Evolutionary conservation across 2,888 invertebrate species (phyloP), one percentile per base, ranked within the genome.

Genomic region (Hydropsyche betteni): DNA sequence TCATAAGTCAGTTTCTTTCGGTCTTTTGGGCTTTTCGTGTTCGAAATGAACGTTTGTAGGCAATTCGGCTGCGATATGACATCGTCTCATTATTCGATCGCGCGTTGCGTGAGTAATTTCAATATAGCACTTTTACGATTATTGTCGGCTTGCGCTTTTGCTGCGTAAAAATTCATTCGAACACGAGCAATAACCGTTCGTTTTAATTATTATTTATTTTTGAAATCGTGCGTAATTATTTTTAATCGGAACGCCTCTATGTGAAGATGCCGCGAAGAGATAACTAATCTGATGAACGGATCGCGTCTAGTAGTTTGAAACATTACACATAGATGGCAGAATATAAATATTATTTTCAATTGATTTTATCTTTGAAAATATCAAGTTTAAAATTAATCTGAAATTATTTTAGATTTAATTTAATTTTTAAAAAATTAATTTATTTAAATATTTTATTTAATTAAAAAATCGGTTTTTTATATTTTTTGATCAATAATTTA

Each of bases 21-120:
- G 8, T 36, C 36, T 33, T 12, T 36, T 36, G 33, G 16, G 24
- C 44, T 44, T 44, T 44, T 44, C 61, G 61, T 24, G 64, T 33
- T 36, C 6, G 36, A 64, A 64, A 36, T 12, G n/a, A 10, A 34
- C 34, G 64, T 33, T 36, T 36, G 64, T 36, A 64, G n/a, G 34
- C 64, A 64, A 34, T 64, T 24, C 64, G n/a, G 58, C 16, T 14
- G 14, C 58, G 58, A 24, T 16, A 16, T 4, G 16, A 58, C 58
- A 8, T 58, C 44, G n/a, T 64, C 34, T 10, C n/a, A 64, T 64
- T 64, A 33, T 36, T 34, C 64, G 12, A 64, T 64, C 64, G 34
- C 64, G 34, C 34, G 64, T 64, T 64, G 64, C 64, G 64, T 64
- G 64, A 64, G 64, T 64, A 34, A 34, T 64, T 64, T 64, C 36